A percentile compares a stretch with the other conserved stretches of the same genome.
These are phyloP conservation scores for Leuctra nigra DNA, from an alignment of 2,888 invertebrate genomes.

Conservation along the genomic window DNA sequence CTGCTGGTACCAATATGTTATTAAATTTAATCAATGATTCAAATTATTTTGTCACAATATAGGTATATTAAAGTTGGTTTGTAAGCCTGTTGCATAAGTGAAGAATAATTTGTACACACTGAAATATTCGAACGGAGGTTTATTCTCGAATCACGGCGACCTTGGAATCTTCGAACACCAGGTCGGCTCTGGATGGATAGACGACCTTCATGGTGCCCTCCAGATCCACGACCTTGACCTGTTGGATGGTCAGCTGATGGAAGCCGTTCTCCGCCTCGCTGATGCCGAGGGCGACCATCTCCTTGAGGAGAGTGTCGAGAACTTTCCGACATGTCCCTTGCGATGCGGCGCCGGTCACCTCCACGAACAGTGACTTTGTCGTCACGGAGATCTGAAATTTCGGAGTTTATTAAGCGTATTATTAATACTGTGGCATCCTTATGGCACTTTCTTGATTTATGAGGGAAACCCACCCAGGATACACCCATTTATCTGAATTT, in stretches of 20 bases:
- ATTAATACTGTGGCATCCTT: too few species aligned
- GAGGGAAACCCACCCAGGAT: too few species aligned
- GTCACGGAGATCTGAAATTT: conserved; percentile 55
- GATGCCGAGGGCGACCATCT: conserved; percentile 52
- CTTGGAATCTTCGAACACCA: conserved; percentile 45
- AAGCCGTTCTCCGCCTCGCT: conserved; percentile 33
- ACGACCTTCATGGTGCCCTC: conserved; percentile 66
- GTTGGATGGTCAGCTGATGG: conserved; percentile 47
- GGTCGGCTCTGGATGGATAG: conserved; percentile 71
- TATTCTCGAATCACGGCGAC: conserved; percentile 15
- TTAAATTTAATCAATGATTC: too few species aligned
- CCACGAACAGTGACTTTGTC: conserved; percentile 61
- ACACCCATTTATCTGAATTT: too few species aligned
- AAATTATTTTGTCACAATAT: too few species aligned
- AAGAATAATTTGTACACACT: too few species aligned
- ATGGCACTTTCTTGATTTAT: too few species aligned
- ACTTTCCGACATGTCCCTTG: conserved; percentile 59
- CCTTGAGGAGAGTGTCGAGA: conserved; percentile 58
- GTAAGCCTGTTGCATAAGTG: too few species aligned
- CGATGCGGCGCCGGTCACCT: conserved; percentile 65
- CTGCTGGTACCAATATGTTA: too few species aligned
- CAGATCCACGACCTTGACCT: conserved; percentile 61
- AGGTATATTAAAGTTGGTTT: too few species aligned
- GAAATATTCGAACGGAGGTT: too few species aligned
- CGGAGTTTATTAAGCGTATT: conserved; percentile 22